Percentiles rank a stretch among this genome's conserved stretches.
Conservation (phyloP, 2,113 vertebrate genomes). For the Oreotrochilus melanogaster region DNA sequence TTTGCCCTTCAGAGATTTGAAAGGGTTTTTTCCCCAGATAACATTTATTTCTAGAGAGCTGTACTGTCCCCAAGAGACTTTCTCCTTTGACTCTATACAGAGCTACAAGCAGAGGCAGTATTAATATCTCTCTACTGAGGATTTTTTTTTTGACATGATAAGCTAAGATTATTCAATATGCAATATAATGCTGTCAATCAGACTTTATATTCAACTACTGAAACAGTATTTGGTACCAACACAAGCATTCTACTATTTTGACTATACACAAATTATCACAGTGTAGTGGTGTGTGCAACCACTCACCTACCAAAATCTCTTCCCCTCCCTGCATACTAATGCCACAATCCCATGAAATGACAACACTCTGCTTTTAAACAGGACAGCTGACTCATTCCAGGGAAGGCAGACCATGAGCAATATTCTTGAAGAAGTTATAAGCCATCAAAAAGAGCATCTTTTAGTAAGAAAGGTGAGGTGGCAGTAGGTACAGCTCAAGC, state of each 20-base stretch:
- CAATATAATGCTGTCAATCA: neutral
- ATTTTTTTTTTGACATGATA: neutral
- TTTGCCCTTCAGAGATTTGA: neutral
- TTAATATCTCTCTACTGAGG: neutral
- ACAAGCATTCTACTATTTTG: neutral
- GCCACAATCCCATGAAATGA: neutral
- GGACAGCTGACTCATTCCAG: neutral
- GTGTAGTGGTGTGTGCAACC: neutral
- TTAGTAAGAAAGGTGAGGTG: neutral
- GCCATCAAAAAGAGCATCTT: neutral
- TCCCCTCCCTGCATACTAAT: neutral
- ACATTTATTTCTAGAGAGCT: neutral
- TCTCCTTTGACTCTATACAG: neutral
- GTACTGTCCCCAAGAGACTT: neutral
- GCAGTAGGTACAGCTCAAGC: neutral
- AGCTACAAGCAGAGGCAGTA: neutral
- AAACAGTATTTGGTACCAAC: neutral
- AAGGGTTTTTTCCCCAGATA: neutral
- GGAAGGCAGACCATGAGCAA: neutral
- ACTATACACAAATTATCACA: accelerated
- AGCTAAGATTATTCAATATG: neutral
- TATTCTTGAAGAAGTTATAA: neutral
- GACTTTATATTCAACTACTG: neutral
- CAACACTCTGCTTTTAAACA: neutral
- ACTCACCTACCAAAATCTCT: neutral